Percentiles rank a stretch among this genome's conserved stretches.
Evolutionary conservation across 2,888 invertebrate species (phyloP).

Genomic region (Drosophila pegasa): DNA sequence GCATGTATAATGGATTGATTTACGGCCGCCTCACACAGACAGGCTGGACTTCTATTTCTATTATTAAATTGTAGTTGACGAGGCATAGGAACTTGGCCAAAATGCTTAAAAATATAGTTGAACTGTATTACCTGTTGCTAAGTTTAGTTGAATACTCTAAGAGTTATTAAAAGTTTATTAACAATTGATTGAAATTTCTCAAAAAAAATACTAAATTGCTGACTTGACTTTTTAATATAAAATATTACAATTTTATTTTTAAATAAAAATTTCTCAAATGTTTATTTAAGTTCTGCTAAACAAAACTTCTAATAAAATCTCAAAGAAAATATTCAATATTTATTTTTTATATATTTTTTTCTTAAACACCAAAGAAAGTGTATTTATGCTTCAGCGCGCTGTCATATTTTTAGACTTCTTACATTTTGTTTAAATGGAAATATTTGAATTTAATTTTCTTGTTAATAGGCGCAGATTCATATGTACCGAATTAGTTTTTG

Average conservation of each 20-base stretch:
- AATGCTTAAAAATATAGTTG: conserved; percentile 8
- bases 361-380: neutral
- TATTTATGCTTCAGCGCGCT: conserved; percentile 25
- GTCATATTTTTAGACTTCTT: neutral
- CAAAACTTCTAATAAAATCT: no score
- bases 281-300: no score
- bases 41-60: conserved; percentile 26
- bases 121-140: neutral
- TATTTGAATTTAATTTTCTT: conserved; percentile 58
- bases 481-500: conserved; percentile 30
- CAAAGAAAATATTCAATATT: no score
- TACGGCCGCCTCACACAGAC: conserved; percentile 53
- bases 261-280: neutral
- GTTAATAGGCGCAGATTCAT: conserved; percentile 55
- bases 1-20: conserved; percentile 59
- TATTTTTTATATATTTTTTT: no score
- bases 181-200: no score
- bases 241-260: no score
- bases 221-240: no score
- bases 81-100: conserved; percentile 30
- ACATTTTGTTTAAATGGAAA: conserved; percentile 11
- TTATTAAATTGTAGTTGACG: conserved; percentile 19
- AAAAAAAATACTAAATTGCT: no score
- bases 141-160: neutral
- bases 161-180: no score